These are phyloP conservation scores for Aquatica leii DNA, from an alignment of 2,888 invertebrate species.

Conservation along the genomic window DNA sequence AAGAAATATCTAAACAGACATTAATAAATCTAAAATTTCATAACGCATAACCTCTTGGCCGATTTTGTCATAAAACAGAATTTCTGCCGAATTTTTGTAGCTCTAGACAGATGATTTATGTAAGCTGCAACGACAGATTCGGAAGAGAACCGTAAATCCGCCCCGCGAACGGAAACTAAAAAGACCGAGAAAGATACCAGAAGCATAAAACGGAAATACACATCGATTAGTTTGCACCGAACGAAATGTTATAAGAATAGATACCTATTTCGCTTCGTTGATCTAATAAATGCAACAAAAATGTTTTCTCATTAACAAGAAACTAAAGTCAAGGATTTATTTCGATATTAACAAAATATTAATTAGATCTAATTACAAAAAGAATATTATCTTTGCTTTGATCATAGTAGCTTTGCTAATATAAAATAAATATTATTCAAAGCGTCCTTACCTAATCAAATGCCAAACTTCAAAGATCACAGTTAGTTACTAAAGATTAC, in stretches of 20 bases:
- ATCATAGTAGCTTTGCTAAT: constrained; percentile 8
- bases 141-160: constrained; percentile 45
- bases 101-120: constrained; percentile 49
- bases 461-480: constrained; percentile 22
- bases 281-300: constrained; percentile 35
- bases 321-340: too few species aligned
- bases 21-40: constrained; percentile 51
- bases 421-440: constrained; percentile 25
- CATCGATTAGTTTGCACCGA: constrained; percentile 43
- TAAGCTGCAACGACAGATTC: constrained; percentile 45
- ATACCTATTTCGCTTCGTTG: constrained; percentile 22
- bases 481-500: constrained; percentile 20
- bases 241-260: constrained; percentile 34
- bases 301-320: constrained; percentile 13
- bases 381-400: too few species aligned
- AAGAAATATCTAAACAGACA: constrained; percentile 42
- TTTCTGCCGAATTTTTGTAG: constrained; percentile 46
- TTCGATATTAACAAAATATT: too few species aligned
- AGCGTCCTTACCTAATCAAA: constrained; percentile 23
- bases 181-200: constrained; percentile 43
- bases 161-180: constrained; percentile 47
- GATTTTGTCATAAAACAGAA: constrained; percentile 44
- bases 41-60: constrained; percentile 46
- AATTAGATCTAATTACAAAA: too few species aligned
- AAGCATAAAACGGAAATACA: constrained; percentile 41